Evolutionary conservation across 2,113 vertebrate species (phyloP), one percentile per base, ranked within the genome.

Genomic region (Hassar affinis): DNA sequence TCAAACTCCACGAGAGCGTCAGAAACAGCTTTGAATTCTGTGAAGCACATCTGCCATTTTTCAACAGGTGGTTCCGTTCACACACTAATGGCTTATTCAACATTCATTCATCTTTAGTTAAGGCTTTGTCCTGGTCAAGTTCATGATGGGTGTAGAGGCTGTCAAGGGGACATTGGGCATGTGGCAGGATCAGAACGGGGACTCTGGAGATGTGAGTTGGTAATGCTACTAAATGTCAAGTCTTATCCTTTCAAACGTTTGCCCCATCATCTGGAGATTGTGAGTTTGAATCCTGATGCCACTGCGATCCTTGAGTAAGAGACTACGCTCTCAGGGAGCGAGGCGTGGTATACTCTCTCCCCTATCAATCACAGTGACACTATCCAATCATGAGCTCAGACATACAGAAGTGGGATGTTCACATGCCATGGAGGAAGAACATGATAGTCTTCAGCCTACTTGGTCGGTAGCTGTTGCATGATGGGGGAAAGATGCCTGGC

Each of bases 1-100:
- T 97, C 85, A 97, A 99, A 90, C 96, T 98, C 88, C 97, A 98
- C 14, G 96, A 98, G 91, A 98, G 96, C 89, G 94, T 98, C 84
- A 97, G 93, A 92, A 98, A 97, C 90, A 94, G 90, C 85, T 98
- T 98, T 93, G 96, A 98, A 81, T 96, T 95, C 91, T 99, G 97
- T 92, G 96, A 97, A 90, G 96, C 95, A 88, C 95, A 88, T 62
- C 90, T 99, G 88, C 96, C 95, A 12, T 97, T 98, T 90, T 97
- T 96, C 71, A 99, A 98, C 92, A 96, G 96, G 97, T 99, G 93
- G 88, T 47, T 20, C 17, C 20, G 38, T 78, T 22, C 80, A 61
- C 25, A 78, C 1, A 52, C 47, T 83, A 1, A 49, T 25, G 1
- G 20, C 61, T 68, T 27, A 18, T 68, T 84, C 18, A 35, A 22